Conservation (phyloP, 2,888 invertebrate genomes). For the Idaea dimidiata region DNA sequence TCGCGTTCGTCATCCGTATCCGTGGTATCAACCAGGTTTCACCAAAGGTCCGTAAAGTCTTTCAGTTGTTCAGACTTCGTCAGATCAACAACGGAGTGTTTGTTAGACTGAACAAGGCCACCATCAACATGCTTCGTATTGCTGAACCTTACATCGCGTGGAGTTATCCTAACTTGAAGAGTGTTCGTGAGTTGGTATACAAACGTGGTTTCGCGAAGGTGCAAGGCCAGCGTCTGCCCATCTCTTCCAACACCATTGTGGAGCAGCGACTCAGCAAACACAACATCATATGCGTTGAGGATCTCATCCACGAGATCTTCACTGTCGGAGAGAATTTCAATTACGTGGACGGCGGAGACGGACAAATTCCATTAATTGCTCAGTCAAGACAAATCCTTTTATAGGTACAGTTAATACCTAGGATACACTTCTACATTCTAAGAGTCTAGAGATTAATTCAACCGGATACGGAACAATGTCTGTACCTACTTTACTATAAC, state of each 20-base stretch:
- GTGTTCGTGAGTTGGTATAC: conserved; percentile 97
- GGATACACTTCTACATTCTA: too few species aligned
- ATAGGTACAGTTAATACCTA: too few species aligned
- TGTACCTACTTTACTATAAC: too few species aligned
- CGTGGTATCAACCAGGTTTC: conserved; percentile 93
- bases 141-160: conserved; percentile 99
- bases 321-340: conserved; percentile 83
- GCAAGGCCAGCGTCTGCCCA: conserved; percentile 92
- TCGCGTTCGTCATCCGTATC: conserved; percentile 99
- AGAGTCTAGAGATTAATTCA: too few species aligned
- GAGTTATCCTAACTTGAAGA: conserved; percentile 99
- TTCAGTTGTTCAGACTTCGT: conserved; percentile 96
- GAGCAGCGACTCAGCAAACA: conserved; percentile 92
- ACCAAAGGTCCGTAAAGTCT: conserved; percentile 92
- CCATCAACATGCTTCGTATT: conserved; percentile 98
- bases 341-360: too few species aligned
- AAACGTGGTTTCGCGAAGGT: conserved; percentile 99
- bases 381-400: too few species aligned
- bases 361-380: too few species aligned
- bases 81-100: conserved; percentile 99
- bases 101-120: conserved; percentile 98
- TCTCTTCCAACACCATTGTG: conserved; percentile 96
- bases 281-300: conserved; percentile 97
- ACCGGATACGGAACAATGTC: too few species aligned
- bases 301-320: conserved; percentile 95